These are phyloP conservation scores for Gallinago nigripennis DNA, from an alignment of 2,797 vertebrate genomes.

Conservation along the genomic window DNA sequence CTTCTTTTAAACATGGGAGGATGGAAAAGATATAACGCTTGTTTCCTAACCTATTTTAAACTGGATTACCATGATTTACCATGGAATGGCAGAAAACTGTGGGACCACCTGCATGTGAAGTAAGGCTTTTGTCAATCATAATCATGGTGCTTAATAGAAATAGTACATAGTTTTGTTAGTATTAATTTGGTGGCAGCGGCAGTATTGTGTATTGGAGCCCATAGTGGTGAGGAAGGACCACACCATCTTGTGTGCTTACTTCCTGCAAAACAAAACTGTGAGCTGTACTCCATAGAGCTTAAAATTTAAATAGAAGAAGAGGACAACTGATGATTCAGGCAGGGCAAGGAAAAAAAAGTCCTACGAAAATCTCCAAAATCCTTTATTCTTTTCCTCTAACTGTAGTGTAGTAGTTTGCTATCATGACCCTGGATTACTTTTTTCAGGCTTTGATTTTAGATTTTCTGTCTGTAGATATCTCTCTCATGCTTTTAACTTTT, in stretches of 20 bases:
- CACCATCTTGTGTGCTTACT: not conserved
- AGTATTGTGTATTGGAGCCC: not conserved
- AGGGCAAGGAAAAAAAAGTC: not conserved
- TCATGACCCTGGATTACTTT: slow-evolving; percentile 6
- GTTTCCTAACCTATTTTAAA: not conserved
- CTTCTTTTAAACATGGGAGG: not conserved
- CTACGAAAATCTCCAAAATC: not conserved
- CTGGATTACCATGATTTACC: not conserved
- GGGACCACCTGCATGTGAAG: not conserved
- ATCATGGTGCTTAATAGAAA: not conserved
- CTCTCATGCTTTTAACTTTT: slow-evolving; percentile 12
- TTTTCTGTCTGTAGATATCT: not conserved
- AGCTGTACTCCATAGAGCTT: not conserved
- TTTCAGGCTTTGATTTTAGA: slow-evolving; percentile 12
- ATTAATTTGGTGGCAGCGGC: not conserved
- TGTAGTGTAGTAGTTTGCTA: not conserved
- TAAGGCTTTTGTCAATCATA: not conserved
- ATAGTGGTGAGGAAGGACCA: not conserved
- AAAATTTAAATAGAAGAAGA: not conserved
- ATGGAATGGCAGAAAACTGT: not conserved
- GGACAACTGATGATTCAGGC: not conserved
- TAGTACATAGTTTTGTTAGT: not conserved
- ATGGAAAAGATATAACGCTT: not conserved
- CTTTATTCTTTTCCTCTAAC: not conserved
- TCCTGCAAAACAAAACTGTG: not conserved